Conservation (phyloP, 2,888 invertebrate species). For the Lasioglossum oenotherae region DNA sequence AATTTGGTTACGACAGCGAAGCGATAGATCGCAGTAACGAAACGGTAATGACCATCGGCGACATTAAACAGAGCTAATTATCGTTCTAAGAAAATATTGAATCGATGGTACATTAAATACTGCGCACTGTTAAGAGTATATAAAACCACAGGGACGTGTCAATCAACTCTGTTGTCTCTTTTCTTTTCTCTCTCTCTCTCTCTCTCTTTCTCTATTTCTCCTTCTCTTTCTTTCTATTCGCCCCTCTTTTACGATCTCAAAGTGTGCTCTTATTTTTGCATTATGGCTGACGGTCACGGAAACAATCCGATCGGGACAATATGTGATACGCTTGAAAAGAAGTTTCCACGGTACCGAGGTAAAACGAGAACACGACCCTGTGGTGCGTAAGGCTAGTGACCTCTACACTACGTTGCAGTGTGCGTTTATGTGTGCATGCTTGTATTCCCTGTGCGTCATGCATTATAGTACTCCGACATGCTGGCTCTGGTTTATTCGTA, state of each 20-base stretch:
- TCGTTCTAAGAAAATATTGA: conserved; percentile 46
- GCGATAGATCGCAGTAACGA: conserved; percentile 31
- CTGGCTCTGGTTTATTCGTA: conserved; percentile 35
- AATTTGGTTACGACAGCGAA: conserved; percentile 31
- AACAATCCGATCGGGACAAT: conserved; percentile 37
- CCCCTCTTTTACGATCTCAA: not conserved
- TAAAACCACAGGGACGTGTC: conserved; percentile 56
- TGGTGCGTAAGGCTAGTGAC: conserved; percentile 80
- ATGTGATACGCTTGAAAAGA: conserved; percentile 49
- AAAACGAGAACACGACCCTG: conserved; percentile 72
- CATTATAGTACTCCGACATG: conserved; percentile 34
- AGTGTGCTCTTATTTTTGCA: conserved; percentile 40
- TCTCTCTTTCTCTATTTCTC: not conserved
- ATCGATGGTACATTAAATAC: conserved; percentile 38
- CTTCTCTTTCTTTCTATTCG: conserved; percentile 3
- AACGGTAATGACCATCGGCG: conserved; percentile 22
- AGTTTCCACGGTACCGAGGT: conserved; percentile 62
- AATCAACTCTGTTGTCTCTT: conserved; percentile 50
- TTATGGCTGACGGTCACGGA: conserved; percentile 39
- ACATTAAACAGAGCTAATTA: conserved; percentile 22
- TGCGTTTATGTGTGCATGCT: conserved; percentile 48
- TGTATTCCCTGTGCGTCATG: conserved; percentile 44
- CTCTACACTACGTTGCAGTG: conserved; percentile 70
- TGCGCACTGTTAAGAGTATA: conserved; percentile 38
- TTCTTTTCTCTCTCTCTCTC: conserved; percentile 25